These are phyloP conservation scores for Lagodon rhomboides DNA, from an alignment of 2,797 vertebrate species.

Conservation along the genomic window DNA sequence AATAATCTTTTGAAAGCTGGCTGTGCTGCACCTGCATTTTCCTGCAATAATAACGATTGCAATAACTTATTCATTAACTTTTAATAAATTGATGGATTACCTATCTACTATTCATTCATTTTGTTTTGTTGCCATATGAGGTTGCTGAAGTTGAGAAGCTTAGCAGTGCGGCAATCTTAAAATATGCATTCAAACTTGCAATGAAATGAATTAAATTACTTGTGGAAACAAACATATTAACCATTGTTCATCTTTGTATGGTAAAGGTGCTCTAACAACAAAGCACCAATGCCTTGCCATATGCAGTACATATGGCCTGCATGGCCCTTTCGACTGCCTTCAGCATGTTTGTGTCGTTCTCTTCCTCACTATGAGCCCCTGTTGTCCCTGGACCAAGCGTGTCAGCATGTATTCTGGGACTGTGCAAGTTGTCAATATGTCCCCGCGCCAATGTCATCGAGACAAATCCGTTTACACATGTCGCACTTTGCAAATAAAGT, in stretches of 20 bases:
- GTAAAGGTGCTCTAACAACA: neutral
- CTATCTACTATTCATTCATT: neutral
- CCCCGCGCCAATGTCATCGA: slow-evolving; percentile 53
- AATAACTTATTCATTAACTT: no score
- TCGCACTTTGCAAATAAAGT: slow-evolving; percentile 51
- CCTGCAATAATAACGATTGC: neutral
- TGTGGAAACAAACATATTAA: no score
- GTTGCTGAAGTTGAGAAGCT: neutral
- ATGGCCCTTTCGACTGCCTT: neutral
- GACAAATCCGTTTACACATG: slow-evolving; percentile 52
- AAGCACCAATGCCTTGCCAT: neutral
- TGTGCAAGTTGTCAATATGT: slow-evolving; percentile 50
- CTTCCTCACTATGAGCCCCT: slow-evolving; percentile 14
- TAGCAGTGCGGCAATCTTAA: no score
- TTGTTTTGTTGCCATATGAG: neutral
- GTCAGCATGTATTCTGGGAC: slow-evolving; percentile 49
- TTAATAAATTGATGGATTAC: no score
- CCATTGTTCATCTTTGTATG: neutral
- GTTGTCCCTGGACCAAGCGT: slow-evolving; percentile 38
- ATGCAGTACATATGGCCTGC: neutral
- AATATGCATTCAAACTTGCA: neutral
- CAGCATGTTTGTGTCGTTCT: slow-evolving; percentile 1
- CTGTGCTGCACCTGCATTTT: neutral
- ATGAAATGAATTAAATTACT: no score
- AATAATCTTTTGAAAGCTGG: no score